These are phyloP conservation scores for Euura lappo DNA, from an alignment of 1,140 invertebrate species.

Conservation along the genomic window DNA sequence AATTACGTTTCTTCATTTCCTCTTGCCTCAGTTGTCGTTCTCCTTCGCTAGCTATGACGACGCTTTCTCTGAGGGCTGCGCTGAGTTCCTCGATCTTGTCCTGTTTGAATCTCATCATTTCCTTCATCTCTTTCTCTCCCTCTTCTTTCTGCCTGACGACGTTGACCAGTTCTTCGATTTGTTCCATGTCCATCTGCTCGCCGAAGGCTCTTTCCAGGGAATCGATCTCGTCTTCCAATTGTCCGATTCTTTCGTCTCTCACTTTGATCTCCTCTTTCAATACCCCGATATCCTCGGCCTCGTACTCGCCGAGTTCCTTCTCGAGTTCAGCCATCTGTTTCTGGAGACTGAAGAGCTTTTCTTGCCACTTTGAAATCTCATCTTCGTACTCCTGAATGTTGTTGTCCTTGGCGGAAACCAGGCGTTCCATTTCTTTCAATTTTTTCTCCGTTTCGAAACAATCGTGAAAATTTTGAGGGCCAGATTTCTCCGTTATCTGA, in stretches of 20 bases:
- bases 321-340: slow-evolving; percentile 32
- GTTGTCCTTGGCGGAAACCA: slow-evolving; percentile 45
- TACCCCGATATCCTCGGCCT: slow-evolving; percentile 37
- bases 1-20: slow-evolving; percentile 65
- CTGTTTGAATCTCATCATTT: slow-evolving; percentile 32
- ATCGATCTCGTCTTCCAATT: slow-evolving; percentile 48
- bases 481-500: background rate
- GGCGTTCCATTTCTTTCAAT: slow-evolving; percentile 49
- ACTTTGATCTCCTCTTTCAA: slow-evolving; percentile 48
- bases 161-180: slow-evolving; percentile 48
- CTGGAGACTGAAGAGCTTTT: slow-evolving; percentile 33
- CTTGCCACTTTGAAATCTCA: slow-evolving; percentile 39
- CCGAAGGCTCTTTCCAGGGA: slow-evolving; percentile 46
- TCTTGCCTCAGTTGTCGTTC: slow-evolving; percentile 69
- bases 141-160: slow-evolving; percentile 48
- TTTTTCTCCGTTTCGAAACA: slow-evolving; percentile 40
- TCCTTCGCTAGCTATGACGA: slow-evolving; percentile 68
- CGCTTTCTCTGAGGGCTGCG: slow-evolving; percentile 70
- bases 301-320: slow-evolving; percentile 36
- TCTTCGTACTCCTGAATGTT: slow-evolving; percentile 43
- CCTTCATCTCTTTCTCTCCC: slow-evolving; percentile 33
- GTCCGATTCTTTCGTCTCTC: slow-evolving; percentile 39
- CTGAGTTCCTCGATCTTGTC: slow-evolving; percentile 43
- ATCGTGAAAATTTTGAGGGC: background rate
- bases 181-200: slow-evolving; percentile 48